Conservation (phyloP, 2,113 vertebrate species). For the Heteronetta atricapilla region DNA sequence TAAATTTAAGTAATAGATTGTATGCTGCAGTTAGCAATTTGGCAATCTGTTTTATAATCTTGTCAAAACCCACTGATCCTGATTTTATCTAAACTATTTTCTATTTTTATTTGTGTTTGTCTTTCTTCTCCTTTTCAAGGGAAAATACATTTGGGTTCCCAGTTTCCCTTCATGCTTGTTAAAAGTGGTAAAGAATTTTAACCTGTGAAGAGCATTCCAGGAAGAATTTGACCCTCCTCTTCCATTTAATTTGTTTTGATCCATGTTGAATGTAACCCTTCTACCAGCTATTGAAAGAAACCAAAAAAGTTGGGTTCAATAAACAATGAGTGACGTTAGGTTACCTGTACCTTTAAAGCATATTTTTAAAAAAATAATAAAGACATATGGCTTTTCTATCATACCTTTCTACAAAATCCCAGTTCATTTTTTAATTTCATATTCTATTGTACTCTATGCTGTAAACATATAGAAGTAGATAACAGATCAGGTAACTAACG, state of each 20-base stretch:
- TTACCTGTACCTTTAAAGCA: background rate
- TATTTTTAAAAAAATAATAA: background rate
- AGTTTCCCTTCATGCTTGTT: background rate
- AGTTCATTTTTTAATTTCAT: background rate
- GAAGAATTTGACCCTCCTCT: background rate
- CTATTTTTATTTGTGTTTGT: background rate
- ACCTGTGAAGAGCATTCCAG: background rate
- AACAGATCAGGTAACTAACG: background rate
- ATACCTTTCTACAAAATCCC: background rate
- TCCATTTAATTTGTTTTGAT: background rate
- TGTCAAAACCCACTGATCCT: background rate
- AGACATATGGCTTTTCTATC: background rate
- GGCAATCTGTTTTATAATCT: slow-evolving; percentile 37
- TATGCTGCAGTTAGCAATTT: background rate
- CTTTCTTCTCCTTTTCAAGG: background rate
- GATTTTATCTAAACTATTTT: background rate
- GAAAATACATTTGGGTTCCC: background rate
- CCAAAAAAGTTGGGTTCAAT: background rate
- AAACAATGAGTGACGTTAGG: background rate
- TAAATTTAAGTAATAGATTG: background rate
- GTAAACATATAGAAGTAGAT: background rate
- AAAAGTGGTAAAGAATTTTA: background rate
- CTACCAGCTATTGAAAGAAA: background rate
- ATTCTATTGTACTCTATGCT: background rate
- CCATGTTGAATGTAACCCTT: background rate